Percentiles rank a stretch among this genome's conserved stretches.
Conservation (phyloP, 2,888 invertebrate genomes). For the Cheilosia pagana region DNA sequence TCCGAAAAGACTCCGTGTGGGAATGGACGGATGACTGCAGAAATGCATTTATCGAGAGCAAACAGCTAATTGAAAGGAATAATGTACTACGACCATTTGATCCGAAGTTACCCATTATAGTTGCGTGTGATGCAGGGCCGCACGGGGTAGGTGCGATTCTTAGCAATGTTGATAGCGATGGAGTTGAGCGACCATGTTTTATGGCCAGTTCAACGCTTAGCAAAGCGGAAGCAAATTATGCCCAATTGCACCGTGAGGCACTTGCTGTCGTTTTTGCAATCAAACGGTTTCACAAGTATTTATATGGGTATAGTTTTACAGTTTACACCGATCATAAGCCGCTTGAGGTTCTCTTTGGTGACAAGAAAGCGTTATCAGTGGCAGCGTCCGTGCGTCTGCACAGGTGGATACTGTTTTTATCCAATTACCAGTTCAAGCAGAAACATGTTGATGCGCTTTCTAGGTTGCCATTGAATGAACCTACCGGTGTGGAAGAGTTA, state of each 20-base stretch:
- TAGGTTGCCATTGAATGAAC: slow-evolving; percentile 43
- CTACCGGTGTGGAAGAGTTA: slow-evolving; percentile 30
- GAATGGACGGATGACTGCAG: not conserved
- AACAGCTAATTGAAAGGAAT: slow-evolving; percentile 11
- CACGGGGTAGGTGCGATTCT: slow-evolving; percentile 33
- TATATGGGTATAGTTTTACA: slow-evolving; percentile 28
- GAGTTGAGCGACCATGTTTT: slow-evolving; percentile 19
- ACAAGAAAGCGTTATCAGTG: slow-evolving; percentile 54
- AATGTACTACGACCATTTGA: slow-evolving; percentile 19
- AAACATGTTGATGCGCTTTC: slow-evolving; percentile 57
- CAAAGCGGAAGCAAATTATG: too few relatives aligned
- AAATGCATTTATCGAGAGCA: slow-evolving; percentile 12
- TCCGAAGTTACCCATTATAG: slow-evolving; percentile 11
- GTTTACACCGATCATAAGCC: slow-evolving; percentile 65
- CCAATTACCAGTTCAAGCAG: slow-evolving; percentile 57
- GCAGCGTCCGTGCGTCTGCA: slow-evolving; percentile 56
- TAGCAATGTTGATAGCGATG: slow-evolving; percentile 11
- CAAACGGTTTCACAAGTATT: slow-evolving; percentile 6
- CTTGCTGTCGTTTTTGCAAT: slow-evolving; percentile 8
- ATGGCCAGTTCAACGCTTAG: not conserved
- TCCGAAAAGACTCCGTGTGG: slow-evolving; percentile 17
- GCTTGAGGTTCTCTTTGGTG: slow-evolving; percentile 49
- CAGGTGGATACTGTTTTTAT: slow-evolving; percentile 61
- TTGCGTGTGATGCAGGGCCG: slow-evolving; percentile 22
- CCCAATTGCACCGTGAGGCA: not conserved